phyloP scores from a whole-genome alignment of 2,797 vertebrate species.

The Phaenicophaeus curvirostris region DNA sequence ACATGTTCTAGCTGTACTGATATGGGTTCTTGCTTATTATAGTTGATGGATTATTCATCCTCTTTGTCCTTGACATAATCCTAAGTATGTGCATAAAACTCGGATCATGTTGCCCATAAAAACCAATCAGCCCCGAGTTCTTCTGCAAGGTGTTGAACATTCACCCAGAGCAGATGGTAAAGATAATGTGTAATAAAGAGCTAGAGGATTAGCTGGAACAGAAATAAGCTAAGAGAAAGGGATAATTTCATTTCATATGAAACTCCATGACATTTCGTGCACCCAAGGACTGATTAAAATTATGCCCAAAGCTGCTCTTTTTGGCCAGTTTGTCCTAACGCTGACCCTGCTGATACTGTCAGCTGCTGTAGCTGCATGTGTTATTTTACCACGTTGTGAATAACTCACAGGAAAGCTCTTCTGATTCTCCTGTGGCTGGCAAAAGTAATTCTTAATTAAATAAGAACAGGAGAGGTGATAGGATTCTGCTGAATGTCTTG shows the following conservation, averaged over 20 bases:
- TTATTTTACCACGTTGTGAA: conserved; percentile 62
- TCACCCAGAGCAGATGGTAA: conserved; percentile 82
- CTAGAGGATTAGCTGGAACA: conserved; percentile 75
- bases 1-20: conserved; percentile 65
- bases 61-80: conserved; percentile 80
- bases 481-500: conserved; percentile 69
- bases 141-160: conserved; percentile 70
- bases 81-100: conserved; percentile 74
- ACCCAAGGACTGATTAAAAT: conserved; percentile 74
- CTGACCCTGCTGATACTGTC: conserved; percentile 59
- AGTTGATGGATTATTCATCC: conserved; percentile 78
- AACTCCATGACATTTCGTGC: conserved; percentile 76
- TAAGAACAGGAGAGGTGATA: conserved; percentile 65
- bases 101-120: conserved; percentile 78
- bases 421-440: conserved; percentile 65
- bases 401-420: conserved; percentile 66
- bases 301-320: conserved; percentile 65
- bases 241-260: conserved; percentile 78
- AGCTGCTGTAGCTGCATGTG: conserved; percentile 38
- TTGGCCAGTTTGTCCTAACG: conserved; percentile 42
- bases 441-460: conserved; percentile 75
- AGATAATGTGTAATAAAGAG: conserved; percentile 84
- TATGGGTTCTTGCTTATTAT: conserved; percentile 73
- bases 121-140: conserved; percentile 75
- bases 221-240: conserved; percentile 75